These are phyloP conservation scores for Pholis gunnellus DNA, from an alignment of 2,113 vertebrate genomes.

Conservation along the genomic window DNA sequence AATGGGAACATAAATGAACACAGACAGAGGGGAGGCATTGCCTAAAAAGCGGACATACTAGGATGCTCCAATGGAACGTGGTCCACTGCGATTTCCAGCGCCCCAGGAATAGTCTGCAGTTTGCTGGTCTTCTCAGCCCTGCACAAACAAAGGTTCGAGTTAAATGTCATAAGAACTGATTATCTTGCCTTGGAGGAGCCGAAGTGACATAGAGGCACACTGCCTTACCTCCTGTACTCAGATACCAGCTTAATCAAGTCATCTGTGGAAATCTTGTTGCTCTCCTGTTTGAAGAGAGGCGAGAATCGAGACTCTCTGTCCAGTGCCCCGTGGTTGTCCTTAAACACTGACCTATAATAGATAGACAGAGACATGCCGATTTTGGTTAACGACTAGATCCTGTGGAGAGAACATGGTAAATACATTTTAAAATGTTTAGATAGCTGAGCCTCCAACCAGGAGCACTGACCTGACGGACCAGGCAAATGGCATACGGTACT, in stretches of 20 bases:
- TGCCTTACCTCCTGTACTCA: slow-evolving; percentile 91
- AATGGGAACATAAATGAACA: neutral
- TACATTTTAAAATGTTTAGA: slow-evolving; percentile 2
- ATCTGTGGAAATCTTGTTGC: slow-evolving; percentile 95
- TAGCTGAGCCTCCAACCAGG: neutral
- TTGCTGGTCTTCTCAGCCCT: slow-evolving; percentile 97
- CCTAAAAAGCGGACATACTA: slow-evolving; percentile 84
- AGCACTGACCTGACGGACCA: slow-evolving; percentile 94
- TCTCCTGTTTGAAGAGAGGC: slow-evolving; percentile 96
- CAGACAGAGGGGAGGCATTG: neutral
- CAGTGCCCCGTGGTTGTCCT: slow-evolving; percentile 94
- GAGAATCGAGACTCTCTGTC: slow-evolving; percentile 97
- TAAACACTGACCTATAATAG: slow-evolving; percentile 90
- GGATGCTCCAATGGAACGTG: slow-evolving; percentile 93
- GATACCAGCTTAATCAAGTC: slow-evolving; percentile 94
- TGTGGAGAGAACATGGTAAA: neutral
- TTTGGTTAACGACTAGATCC: neutral
- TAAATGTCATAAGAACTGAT: neutral
- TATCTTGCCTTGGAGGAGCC: neutral
- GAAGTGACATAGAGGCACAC: neutral
- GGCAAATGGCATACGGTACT: slow-evolving; percentile 98
- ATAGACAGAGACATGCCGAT: neutral
- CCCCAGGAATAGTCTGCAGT: slow-evolving; percentile 94
- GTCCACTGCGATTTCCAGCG: slow-evolving; percentile 91
- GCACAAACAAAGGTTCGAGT: slow-evolving; percentile 2